phyloP scores from a whole-genome alignment of 30 jellyfish, hydroid and myxozoan genomes.

The Sanderia malayensis region DNA sequence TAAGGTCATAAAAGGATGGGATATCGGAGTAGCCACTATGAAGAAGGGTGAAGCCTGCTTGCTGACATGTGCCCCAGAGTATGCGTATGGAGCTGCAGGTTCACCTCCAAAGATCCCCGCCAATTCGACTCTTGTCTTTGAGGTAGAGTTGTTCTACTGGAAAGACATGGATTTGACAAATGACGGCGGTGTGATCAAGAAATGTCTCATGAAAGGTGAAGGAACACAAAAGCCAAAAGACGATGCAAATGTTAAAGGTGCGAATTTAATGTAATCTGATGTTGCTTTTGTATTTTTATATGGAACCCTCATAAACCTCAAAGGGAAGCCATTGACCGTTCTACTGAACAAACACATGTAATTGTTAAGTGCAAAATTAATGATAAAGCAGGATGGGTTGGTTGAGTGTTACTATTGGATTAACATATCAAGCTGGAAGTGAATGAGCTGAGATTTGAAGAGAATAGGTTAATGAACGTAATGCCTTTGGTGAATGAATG shows the following conservation, averaged over 20 bases:
- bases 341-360: too few species aligned
- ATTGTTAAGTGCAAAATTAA: too few species aligned
- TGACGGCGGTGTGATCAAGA: conserved; percentile 80
- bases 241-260: conserved; percentile 74
- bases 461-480: too few species aligned
- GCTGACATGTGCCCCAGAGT: conserved; percentile 75
- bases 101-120: conserved; percentile 92
- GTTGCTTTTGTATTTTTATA: too few species aligned
- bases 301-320: too few species aligned
- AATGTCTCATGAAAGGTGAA: conserved; percentile 69
- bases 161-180: conserved; percentile 75
- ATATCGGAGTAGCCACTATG: conserved; percentile 86
- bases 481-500: too few species aligned
- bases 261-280: too few species aligned
- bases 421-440: too few species aligned
- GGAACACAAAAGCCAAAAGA: conserved; percentile 78
- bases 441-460: too few species aligned
- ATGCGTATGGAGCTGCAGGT: conserved; percentile 88
- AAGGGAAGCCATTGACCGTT: too few species aligned
- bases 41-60: conserved; percentile 78
- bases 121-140: conserved; percentile 78
- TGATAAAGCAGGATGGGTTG: too few species aligned
- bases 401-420: too few species aligned
- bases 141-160: conserved; percentile 73
- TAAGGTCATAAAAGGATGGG: conserved; percentile 95